Percentiles rank a stretch among this genome's conserved stretches.
Conservation (phyloP, 2,113 vertebrate genomes). For the Pardalotus punctatus region DNA sequence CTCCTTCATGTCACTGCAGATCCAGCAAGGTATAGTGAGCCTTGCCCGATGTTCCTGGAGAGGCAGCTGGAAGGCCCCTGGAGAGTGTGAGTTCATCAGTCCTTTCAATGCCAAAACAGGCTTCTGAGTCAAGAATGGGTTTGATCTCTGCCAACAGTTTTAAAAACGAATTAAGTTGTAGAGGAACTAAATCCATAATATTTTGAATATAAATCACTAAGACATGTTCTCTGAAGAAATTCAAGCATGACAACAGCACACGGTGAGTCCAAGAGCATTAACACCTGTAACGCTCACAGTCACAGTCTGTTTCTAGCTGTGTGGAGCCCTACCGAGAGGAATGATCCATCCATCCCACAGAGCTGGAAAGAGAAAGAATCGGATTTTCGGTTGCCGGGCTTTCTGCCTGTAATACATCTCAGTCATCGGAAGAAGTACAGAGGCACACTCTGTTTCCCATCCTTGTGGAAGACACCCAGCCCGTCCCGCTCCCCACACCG, state of each 20-base stretch:
- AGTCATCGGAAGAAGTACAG: background rate
- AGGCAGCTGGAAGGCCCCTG: background rate
- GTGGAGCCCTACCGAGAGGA: background rate
- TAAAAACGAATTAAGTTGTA: background rate
- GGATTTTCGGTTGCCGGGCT: background rate
- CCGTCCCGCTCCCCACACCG: background rate
- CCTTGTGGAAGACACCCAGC: background rate
- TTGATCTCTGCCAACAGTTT: background rate
- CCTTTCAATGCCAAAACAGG: background rate
- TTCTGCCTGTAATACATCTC: background rate
- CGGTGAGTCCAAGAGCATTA: fast-evolving
- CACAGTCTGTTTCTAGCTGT: fast-evolving
- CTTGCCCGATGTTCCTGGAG: background rate
- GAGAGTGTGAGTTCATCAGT: background rate
- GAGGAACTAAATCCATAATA: background rate
- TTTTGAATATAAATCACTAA: background rate
- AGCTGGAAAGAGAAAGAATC: background rate
- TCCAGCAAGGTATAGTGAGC: background rate
- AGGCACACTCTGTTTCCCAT: background rate
- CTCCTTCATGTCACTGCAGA: background rate
- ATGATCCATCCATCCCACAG: background rate
- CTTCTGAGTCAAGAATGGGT: background rate
- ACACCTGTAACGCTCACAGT: background rate
- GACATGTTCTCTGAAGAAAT: background rate
- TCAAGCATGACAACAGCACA: background rate